Evolutionary conservation across 2,113 vertebrate species (phyloP).

Genomic region (Casuarius casuarius): DNA sequence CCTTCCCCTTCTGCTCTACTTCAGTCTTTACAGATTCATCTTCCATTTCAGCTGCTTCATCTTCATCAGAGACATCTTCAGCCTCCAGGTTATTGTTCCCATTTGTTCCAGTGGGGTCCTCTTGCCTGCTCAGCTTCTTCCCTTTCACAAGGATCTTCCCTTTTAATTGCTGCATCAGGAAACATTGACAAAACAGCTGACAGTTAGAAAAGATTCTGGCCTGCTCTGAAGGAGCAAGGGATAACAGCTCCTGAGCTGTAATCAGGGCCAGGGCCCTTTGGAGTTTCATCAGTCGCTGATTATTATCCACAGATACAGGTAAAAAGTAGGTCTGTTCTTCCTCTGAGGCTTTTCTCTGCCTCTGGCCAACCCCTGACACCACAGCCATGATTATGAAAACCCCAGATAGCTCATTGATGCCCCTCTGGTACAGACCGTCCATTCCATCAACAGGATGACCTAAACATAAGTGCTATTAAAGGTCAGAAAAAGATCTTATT

Average conservation of each 20-base stretch:
- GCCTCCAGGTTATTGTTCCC: slow-evolving; percentile 76
- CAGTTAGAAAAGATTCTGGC: not conserved
- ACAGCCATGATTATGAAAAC: not conserved
- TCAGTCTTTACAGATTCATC: slow-evolving; percentile 79
- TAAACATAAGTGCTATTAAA: not conserved
- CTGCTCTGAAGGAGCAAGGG: not conserved
- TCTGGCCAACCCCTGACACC: not conserved
- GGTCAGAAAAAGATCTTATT: not conserved
- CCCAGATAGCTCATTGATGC: not conserved
- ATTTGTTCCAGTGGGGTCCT: slow-evolving; percentile 62
- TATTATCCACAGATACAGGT: not conserved
- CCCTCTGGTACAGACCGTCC: not conserved
- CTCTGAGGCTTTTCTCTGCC: not conserved
- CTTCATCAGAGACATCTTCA: slow-evolving; percentile 92
- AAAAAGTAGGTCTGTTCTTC: not conserved
- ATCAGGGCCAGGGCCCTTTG: not conserved
- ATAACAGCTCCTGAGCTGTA: not conserved
- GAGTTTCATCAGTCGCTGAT: not conserved
- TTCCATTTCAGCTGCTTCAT: slow-evolving; percentile 91
- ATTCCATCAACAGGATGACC: not conserved
- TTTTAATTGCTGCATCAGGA: slow-evolving; percentile 85
- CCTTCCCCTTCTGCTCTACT: slow-evolving; percentile 72
- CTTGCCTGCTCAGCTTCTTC: slow-evolving; percentile 88
- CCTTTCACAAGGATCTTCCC: slow-evolving; percentile 92
- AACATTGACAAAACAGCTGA: not conserved